phyloP scores from a whole-genome alignment of 1,140 invertebrate species.

The Caenorhabditis inopinata region DNA sequence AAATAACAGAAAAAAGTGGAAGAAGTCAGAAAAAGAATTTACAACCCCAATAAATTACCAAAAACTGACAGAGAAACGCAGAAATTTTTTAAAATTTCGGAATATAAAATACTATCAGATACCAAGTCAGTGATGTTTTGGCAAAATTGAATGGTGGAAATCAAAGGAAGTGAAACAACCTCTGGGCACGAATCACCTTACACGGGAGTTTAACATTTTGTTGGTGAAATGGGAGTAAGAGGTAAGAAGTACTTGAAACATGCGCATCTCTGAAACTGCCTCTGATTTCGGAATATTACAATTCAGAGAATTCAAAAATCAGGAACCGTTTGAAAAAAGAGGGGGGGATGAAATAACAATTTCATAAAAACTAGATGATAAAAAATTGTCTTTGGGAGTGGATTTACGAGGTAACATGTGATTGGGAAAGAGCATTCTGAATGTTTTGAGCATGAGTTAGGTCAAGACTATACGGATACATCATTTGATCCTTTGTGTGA shows the following conservation, averaged over 20 bases:
- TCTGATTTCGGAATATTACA: not conserved
- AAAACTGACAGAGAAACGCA: not conserved
- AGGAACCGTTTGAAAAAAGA: conserved; percentile 14
- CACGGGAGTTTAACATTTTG: not conserved
- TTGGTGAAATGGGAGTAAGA: conserved; percentile 16
- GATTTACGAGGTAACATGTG: not conserved
- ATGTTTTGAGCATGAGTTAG: conserved; percentile 23
- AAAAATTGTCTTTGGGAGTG: not conserved
- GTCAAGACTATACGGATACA: conserved; percentile 11
- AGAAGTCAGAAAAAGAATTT: not conserved
- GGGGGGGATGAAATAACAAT: not conserved
- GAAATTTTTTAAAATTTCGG: not conserved
- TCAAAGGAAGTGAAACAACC: not conserved
- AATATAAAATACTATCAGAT: not conserved
- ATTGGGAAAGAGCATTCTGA: conserved; percentile 24
- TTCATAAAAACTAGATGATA: not conserved
- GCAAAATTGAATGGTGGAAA: not conserved
- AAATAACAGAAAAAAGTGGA: not conserved
- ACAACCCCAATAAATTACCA: not conserved
- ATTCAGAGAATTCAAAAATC: not conserved
- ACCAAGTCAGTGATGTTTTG: not conserved
- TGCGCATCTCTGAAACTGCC: conserved; percentile 8
- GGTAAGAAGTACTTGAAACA: not conserved
- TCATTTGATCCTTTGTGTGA: not conserved
- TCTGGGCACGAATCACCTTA: conserved; percentile 23